phyloP scores from a whole-genome alignment of 2,113 vertebrate genomes.

The Campylorhamphus procurvoides region DNA sequence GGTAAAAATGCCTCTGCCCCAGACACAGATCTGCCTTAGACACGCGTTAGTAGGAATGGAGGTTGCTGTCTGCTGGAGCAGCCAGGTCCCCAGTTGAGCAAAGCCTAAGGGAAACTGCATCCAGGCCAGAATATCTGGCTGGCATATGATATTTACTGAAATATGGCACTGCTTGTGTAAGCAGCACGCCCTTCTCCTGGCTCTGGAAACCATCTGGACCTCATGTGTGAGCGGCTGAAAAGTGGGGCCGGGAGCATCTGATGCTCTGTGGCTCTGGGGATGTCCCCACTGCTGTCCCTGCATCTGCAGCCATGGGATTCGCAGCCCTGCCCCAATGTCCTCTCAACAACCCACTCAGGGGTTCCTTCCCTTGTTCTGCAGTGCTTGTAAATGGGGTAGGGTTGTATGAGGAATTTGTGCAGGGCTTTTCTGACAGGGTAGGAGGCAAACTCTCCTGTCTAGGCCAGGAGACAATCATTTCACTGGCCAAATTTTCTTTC shows the following conservation, averaged over 20 bases:
- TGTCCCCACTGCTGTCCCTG: neutral
- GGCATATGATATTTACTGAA: slow-evolving; percentile 65
- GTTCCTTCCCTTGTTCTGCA: neutral
- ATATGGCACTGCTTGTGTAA: slow-evolving; percentile 53
- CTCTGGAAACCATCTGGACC: slow-evolving; percentile 64
- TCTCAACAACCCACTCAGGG: neutral
- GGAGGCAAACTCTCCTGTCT: neutral
- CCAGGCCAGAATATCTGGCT: slow-evolving; percentile 58
- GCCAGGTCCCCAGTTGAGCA: slow-evolving; percentile 50
- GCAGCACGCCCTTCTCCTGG: slow-evolving; percentile 44
- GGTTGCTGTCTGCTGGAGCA: slow-evolving; percentile 51
- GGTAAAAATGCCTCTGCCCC: slow-evolving; percentile 39
- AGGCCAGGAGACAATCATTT: neutral
- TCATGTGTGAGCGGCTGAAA: slow-evolving; percentile 12
- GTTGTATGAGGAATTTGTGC: neutral
- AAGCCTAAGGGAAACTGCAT: slow-evolving; percentile 53
- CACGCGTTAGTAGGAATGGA: slow-evolving; percentile 16
- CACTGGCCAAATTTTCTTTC: neutral
- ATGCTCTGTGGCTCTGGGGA: neutral
- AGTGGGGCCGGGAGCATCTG: neutral
- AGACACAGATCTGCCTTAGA: slow-evolving; percentile 27
- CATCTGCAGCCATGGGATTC: neutral
- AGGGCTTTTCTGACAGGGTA: neutral
- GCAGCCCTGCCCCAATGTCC: neutral
- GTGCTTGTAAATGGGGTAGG: neutral